Evolutionary conservation across 2,888 invertebrate species (phyloP), one percentile per base, ranked within the genome.

Genomic region (Platypus cylindrus): DNA sequence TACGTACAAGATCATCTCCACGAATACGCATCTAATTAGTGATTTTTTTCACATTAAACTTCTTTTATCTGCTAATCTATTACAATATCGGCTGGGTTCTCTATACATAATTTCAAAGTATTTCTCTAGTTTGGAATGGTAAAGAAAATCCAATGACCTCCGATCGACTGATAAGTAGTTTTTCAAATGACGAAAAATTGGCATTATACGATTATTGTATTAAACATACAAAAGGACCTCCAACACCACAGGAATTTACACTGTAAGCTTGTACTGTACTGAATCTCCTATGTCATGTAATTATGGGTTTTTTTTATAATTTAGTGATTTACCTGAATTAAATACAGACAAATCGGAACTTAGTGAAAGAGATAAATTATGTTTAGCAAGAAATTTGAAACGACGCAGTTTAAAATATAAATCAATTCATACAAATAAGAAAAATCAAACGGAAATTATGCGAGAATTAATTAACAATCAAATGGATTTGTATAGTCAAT

Each of bases 391-490:
- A 28, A 67, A 76, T 54, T 67, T 71, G 54, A 70, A 69, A 56
- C 64, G 75, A 9, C 63, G 75, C 11, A 64, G 73, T 46, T 54
- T 67, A 29, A 70, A 71, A 56, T 72, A 75, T 54, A 61, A 57
- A 49, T 56, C 62, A 23, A 70, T 70, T 17, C 67, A 72, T 32
- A 66, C 69, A 31, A 70, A 67, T 46, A 64, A 64, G 46, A 51
- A 51, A 42, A 71, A 67, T 55, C 69, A 74, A 50, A 71, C 68
- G 0, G 67, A 73, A 52, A 65, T 71, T 7, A 58, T 74, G 24
- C 59, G 70, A 2, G 73, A 70, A 47, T 66, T 75, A 23, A 73
- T 76, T 44, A 62, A 56, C 52, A 71, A 67, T 48, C 79, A 64
- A 48, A 63, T 62, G 62, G 56, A 56, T 17, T 37, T 53, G 25